Evolutionary conservation across 2,113 vertebrate species (phyloP).

Genomic region (Apeltes quadracus): DNA sequence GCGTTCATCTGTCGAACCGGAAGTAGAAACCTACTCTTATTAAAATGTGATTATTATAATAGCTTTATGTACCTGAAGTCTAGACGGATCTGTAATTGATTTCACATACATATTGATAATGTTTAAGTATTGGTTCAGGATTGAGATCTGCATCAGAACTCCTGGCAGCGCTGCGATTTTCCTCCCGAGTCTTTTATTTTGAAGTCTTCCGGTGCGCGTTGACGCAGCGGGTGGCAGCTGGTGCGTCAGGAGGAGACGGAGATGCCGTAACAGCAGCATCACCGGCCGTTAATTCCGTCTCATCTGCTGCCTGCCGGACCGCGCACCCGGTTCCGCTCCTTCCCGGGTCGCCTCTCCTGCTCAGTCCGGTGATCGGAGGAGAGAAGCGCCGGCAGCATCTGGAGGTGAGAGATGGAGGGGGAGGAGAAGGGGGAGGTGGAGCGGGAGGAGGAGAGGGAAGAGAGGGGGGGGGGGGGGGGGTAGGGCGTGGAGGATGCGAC

Average conservation of each 20-base stretch:
- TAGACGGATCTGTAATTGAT: no score
- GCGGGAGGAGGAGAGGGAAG: conserved; percentile 43
- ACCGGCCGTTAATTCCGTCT: not conserved
- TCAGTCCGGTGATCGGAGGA: conserved; percentile 12
- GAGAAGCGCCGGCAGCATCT: conserved; percentile 46
- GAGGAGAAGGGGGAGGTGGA: not conserved
- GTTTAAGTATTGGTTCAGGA: no score
- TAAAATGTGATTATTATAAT: no score
- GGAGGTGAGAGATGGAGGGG: conserved; percentile 43
- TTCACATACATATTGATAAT: no score
- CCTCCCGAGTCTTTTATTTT: conserved; percentile 41
- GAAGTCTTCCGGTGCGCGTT: conserved; percentile 43
- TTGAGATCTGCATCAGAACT: not conserved
- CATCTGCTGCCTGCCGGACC: not conserved
- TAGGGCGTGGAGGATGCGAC: conserved; percentile 10
- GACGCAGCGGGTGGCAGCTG: conserved; percentile 61
- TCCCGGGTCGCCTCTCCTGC: conserved; percentile 17
- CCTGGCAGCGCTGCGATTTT: not conserved
- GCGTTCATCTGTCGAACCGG: no score
- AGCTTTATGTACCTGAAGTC: no score
- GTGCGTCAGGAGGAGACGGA: conserved; percentile 60
- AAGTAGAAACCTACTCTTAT: no score
- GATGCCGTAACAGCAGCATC: conserved; percentile 56
- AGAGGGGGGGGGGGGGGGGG: not conserved
- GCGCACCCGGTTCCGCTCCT: not conserved